Evolutionary conservation across 2,888 invertebrate genomes (phyloP).

Genomic region (Lycophotia porphyrea): DNA sequence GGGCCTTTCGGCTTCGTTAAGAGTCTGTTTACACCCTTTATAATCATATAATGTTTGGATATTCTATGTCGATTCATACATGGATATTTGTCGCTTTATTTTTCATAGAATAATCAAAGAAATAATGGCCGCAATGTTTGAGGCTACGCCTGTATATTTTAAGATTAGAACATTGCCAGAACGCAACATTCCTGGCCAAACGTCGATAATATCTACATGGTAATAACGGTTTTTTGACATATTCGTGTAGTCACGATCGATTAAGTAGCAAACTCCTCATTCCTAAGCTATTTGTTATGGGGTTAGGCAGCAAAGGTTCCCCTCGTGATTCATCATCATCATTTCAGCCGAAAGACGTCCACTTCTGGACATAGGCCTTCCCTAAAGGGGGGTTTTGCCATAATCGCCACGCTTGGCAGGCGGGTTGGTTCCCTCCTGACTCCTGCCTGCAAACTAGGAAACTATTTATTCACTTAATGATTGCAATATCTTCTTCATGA

Average conservation of each 20-base stretch:
- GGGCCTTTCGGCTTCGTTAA: too few relatives aligned
- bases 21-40: too few relatives aligned
- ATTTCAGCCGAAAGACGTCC: too few relatives aligned
- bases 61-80: too few relatives aligned
- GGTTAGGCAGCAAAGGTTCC: neutral
- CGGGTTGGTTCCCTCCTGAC: too few relatives aligned
- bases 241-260: too few relatives aligned
- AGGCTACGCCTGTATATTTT: conserved; percentile 6
- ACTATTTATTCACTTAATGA: neutral
- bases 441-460: neutral
- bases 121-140: neutral
- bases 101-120: neutral
- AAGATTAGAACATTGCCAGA: conserved; percentile 16
- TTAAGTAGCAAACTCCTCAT: neutral
- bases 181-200: neutral
- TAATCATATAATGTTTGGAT: too few relatives aligned
- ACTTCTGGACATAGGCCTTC: too few relatives aligned
- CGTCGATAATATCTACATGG: too few relatives aligned
- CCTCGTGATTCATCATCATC: neutral
- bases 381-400: too few relatives aligned
- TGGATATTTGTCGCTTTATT: too few relatives aligned
- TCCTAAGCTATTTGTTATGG: neutral
- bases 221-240: neutral
- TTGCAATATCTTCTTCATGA: neutral
- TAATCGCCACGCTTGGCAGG: too few relatives aligned